A percentile compares a stretch with the other conserved stretches of the same genome.
These are phyloP conservation scores for Ranitomeya variabilis DNA, from an alignment of 2,113 vertebrate genomes.

Conservation along the genomic window DNA sequence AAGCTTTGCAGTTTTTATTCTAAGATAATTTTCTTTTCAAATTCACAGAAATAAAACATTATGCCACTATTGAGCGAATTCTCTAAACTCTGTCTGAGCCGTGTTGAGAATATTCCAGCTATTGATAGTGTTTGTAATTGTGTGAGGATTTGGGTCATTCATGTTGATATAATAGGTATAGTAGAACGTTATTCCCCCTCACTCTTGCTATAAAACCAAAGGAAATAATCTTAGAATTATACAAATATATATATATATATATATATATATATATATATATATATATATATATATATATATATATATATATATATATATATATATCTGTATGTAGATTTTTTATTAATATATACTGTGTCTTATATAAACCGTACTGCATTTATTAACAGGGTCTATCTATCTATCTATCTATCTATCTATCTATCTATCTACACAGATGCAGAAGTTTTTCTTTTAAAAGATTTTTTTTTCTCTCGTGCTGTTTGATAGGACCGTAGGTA, in stretches of 20 bases:
- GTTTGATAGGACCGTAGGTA: not conserved
- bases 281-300: too few relatives aligned
- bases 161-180: not conserved
- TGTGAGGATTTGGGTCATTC: not conserved
- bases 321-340: not conserved
- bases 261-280: too few relatives aligned
- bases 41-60: not conserved
- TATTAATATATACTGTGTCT: too few relatives aligned
- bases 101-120: not conserved
- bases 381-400: not conserved
- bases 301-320: fast-evolving
- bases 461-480: not conserved
- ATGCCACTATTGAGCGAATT: not conserved
- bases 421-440: not conserved
- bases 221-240: too few relatives aligned
- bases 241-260: too few relatives aligned
- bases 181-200: not conserved
- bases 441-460: not conserved
- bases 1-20: not conserved
- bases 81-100: not conserved
- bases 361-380: not conserved
- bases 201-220: too few relatives aligned
- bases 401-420: not conserved
- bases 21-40: not conserved
- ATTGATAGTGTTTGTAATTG: not conserved